These are phyloP conservation scores for Ephestia elutella DNA, from an alignment of 1,140 invertebrate genomes.

Conservation along the genomic window DNA sequence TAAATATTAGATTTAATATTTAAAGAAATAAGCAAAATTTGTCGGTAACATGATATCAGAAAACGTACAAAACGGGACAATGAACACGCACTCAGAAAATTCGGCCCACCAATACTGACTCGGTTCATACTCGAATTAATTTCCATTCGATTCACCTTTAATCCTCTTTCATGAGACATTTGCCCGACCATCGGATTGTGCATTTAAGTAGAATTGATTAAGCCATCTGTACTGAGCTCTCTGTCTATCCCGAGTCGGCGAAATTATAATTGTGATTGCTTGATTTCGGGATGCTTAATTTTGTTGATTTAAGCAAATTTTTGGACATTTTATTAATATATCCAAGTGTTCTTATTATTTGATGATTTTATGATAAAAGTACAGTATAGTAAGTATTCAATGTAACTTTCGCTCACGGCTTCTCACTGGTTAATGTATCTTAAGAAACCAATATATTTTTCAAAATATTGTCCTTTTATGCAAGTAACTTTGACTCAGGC, in stretches of 20 bases:
- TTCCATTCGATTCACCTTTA: conserved; percentile 11
- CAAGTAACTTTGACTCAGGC: too few relatives aligned
- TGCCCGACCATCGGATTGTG: conserved; percentile 5
- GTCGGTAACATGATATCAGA: background rate
- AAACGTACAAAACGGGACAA: background rate
- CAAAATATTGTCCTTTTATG: too few relatives aligned
- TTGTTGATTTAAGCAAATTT: background rate
- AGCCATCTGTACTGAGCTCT: background rate
- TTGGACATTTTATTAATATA: background rate
- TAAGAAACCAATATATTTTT: too few relatives aligned
- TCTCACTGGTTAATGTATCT: too few relatives aligned
- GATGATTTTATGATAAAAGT: too few relatives aligned
- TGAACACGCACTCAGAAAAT: background rate
- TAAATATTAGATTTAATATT: too few relatives aligned
- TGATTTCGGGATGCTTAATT: background rate
- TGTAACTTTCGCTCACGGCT: too few relatives aligned
- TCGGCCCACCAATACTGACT: background rate
- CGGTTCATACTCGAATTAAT: conserved; percentile 4
- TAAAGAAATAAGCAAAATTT: background rate
- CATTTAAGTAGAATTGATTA: background rate
- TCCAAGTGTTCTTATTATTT: too few relatives aligned
- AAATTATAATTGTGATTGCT: conserved; percentile 2
- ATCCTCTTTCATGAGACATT: conserved; percentile 9
- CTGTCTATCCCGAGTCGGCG: background rate
- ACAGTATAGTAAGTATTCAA: too few relatives aligned